phyloP scores from a whole-genome alignment of 2,888 invertebrate genomes.

The Autographa pulchrina region DNA sequence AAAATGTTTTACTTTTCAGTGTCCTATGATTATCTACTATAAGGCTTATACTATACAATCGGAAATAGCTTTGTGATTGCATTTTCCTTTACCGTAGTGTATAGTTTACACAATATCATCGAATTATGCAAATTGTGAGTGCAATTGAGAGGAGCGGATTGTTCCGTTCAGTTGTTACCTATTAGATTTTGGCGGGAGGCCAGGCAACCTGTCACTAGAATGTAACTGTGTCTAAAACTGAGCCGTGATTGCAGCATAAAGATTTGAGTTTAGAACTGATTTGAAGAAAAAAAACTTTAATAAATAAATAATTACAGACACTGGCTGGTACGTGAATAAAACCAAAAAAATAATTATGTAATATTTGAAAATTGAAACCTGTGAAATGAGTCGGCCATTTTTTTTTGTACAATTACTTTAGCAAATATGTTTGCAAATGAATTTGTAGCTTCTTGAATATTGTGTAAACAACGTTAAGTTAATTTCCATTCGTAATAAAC shows the following conservation, averaged over 20 bases:
- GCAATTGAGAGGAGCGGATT: background rate
- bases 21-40: too few relatives aligned
- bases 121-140: conserved; percentile 6
- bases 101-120: background rate
- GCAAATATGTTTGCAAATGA: too few relatives aligned
- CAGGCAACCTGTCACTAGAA: background rate
- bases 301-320: background rate
- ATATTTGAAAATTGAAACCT: background rate
- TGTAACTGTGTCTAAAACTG: background rate
- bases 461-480: background rate
- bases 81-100: background rate
- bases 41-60: background rate
- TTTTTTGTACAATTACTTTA: background rate
- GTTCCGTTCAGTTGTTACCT: conserved; percentile 3
- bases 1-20: too few relatives aligned
- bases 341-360: background rate
- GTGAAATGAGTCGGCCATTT: background rate
- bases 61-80: background rate
- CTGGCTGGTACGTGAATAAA: background rate
- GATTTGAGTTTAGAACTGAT: background rate
- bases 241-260: background rate
- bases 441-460: background rate
- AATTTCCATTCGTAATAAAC: conserved; percentile 5
- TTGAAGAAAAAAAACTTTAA: background rate
- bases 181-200: conserved; percentile 1